These are phyloP conservation scores for Tiliacea citrago DNA, from an alignment of 2,888 invertebrate species.

Conservation along the genomic window DNA sequence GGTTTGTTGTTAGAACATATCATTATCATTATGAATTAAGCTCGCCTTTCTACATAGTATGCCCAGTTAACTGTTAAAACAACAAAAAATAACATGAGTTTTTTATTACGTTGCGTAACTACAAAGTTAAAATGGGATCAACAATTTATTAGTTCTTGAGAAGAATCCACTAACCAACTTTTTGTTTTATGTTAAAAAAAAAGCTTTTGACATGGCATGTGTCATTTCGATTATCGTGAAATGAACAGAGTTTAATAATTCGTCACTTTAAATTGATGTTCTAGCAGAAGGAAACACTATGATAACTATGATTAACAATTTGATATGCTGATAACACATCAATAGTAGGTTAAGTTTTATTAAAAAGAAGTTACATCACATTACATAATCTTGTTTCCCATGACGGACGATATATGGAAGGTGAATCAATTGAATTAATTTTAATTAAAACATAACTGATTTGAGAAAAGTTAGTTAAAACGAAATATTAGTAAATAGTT, in stretches of 20 bases:
- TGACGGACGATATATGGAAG: neutral
- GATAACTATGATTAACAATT: slow-evolving; percentile 37
- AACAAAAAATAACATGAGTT: neutral
- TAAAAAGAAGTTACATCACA: slow-evolving; percentile 13
- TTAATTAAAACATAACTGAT: slow-evolving; percentile 10
- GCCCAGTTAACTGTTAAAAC: neutral
- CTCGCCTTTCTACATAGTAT: neutral
- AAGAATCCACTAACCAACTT: neutral
- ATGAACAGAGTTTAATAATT: slow-evolving; percentile 6
- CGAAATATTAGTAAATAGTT: too few relatives aligned
- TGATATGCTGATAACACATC: slow-evolving; percentile 23
- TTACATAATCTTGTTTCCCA: slow-evolving; percentile 24
- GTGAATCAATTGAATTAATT: neutral
- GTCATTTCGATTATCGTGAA: neutral
- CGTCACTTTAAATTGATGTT: neutral
- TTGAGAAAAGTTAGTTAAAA: neutral
- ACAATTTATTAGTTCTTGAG: neutral
- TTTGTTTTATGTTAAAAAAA: neutral
- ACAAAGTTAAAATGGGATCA: neutral
- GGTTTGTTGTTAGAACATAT: neutral
- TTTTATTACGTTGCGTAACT: neutral
- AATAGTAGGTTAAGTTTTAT: slow-evolving; percentile 17
- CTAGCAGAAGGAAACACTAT: slow-evolving; percentile 16
- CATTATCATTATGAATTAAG: neutral
- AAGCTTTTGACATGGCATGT: neutral